Evolutionary conservation across 2,113 vertebrate species (phyloP), one percentile per base, ranked within the genome.

Genomic region (Phocoena phocoena): DNA sequence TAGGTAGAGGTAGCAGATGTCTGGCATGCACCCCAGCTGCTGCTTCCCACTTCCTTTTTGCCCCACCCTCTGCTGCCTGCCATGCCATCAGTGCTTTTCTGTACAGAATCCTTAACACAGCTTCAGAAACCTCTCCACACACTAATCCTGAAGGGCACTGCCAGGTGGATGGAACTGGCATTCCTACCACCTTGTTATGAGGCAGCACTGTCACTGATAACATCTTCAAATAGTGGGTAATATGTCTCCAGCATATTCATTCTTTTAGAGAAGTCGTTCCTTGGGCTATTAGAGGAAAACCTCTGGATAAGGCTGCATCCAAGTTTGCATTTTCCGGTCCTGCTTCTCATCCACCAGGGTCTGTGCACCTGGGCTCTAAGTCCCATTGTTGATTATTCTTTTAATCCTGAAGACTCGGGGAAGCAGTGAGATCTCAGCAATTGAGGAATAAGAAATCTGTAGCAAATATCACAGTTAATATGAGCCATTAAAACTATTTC

Each of bases 401-500:
- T 71, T 70, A 96, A 87, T 36, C 5, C 14, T 79, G 12, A 89
- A 82, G 15, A 12, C 58, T 82, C 41, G 47, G 62, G n/a, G 23
- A 90, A 74, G 58, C 55, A 62, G n/a, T 76, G 67, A 76, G 33
- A 15, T 86, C 53, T 82, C 33, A 86, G 25, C 55, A 87, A 55
- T 82, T 53, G 53, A 92, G 76, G 44, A 93, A 20, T 33, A 79
- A 83, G 41, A 84, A 62, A 47, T 87, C 17, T 28, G 25, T 8
- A 88, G 41, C 38, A 94, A 91, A 68, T 9, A 25, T 62, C 60
- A 65, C 31, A 91, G 15, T 77, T 73, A 55, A 55, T 67, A 15
- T 79, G 17, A 91, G n/a, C 33, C 14, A 55, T 92, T 79, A 47
- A 90, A 83, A 89, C 21, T 89, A 58, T 89, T 94, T 82, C 47